phyloP scores from a whole-genome alignment of 2,888 invertebrate genomes.

The Andrena dorsata region DNA sequence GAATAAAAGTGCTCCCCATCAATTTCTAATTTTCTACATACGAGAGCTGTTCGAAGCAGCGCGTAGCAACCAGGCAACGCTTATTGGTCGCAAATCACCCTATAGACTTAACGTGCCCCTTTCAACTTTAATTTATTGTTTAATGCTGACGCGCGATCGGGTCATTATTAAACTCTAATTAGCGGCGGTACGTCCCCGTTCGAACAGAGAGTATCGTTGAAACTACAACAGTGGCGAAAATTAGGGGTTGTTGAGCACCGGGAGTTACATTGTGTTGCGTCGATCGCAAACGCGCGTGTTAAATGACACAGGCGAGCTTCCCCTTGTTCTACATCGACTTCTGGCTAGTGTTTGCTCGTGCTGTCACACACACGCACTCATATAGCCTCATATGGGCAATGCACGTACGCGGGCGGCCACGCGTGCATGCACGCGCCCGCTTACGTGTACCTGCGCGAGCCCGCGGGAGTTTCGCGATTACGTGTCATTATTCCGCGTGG shows the following conservation, averaged over 20 bases:
- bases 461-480: conserved; percentile 79
- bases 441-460: conserved; percentile 43
- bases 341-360: conserved; percentile 21
- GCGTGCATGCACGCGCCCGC: conserved; percentile 37
- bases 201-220: conserved; percentile 29
- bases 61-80: too few species aligned
- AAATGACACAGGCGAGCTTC: conserved; percentile 46
- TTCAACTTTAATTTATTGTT: conserved; percentile 8
- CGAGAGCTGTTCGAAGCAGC: too few species aligned
- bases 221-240: conserved; percentile 55
- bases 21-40: too few species aligned
- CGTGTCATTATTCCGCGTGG: conserved; percentile 83
- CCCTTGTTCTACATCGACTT: conserved; percentile 53
- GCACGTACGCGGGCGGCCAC: conserved; percentile 33
- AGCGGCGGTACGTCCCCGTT: conserved; percentile 37
- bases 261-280: conserved; percentile 18
- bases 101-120: too few species aligned
- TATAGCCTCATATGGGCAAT: neutral
- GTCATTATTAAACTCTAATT: conserved; percentile 57
- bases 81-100: too few species aligned
- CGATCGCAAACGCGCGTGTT: conserved; percentile 37
- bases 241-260: conserved; percentile 37
- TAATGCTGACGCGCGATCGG: conserved; percentile 13
- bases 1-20: too few species aligned
- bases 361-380: neutral